Evolutionary conservation across 2,797 vertebrate genomes (phyloP), one percentile per base, ranked within the genome.

Genomic region (Adelosebastes latens): DNA sequence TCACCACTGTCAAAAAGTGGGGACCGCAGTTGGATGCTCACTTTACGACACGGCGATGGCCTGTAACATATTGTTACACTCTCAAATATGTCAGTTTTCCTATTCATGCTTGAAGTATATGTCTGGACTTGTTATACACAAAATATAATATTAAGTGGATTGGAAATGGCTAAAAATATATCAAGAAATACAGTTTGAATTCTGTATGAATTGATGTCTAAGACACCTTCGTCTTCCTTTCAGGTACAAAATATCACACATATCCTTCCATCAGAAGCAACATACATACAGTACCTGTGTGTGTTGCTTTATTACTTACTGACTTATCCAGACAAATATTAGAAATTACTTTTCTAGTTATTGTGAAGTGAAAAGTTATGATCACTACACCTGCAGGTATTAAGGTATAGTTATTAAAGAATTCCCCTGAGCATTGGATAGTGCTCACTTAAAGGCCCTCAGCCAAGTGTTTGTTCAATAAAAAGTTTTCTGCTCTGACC

Each of bases 1-100:
- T 95, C 94, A 93, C 84, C 84, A 72, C 90, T 87, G 90, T 93
- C 90, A 92, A 64, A 85, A 88, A 87, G 73, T 79, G 79, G 85
- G 86, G 74, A 77, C 86, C 76, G 81, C 88, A 89, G 76, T 77
- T 86, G 75, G 86, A 91, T 93, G 93, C 87, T 92, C 92, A 87
- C 85, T 92, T 93, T 91, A 75, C 86, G 87, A 82, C 83, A 80
- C 68, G 71, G 79, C 72, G 9, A 88, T 84, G 87, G 84, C 86
- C 90, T 91, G 82, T 76, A 86, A 86, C 85, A 72, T 87, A 86
- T 72, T 89, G 82, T 89, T 91, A 88, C 85, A 81, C 88, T 88
- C 87, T 86, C 72, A 69, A 61, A 76, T 75, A 34, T 79, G 73
- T 68, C 75, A 72, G 61, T 64, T 79, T 80, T 61, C 56, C 2